phyloP scores from a whole-genome alignment of 2,797 vertebrate genomes.

The Intellagama lesueurii region DNA sequence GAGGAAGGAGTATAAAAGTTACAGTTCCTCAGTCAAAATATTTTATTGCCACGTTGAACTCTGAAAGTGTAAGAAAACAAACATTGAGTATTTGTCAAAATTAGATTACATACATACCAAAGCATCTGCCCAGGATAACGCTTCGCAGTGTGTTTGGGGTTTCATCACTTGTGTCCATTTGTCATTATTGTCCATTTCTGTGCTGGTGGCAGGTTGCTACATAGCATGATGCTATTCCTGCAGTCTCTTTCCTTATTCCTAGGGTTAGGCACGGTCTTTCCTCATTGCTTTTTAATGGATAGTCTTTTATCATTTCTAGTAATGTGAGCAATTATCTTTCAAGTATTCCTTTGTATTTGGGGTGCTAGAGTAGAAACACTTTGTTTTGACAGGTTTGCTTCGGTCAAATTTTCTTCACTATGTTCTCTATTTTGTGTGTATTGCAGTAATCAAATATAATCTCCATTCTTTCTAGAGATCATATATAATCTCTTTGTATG shows the following conservation, averaged over 20 bases:
- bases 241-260: slow-evolving; percentile 75
- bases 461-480: slow-evolving; percentile 32
- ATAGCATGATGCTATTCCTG: slow-evolving; percentile 73
- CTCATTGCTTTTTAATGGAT: slow-evolving; percentile 75
- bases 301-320: slow-evolving; percentile 74
- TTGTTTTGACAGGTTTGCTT: slow-evolving; percentile 41
- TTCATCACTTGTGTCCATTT: slow-evolving; percentile 74
- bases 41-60: slow-evolving; percentile 45
- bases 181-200: slow-evolving; percentile 76
- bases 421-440: background rate
- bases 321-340: slow-evolving; percentile 68
- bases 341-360: slow-evolving; percentile 49
- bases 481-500: background rate
- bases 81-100: slow-evolving; percentile 63
- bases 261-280: slow-evolving; percentile 72
- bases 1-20: slow-evolving; percentile 30
- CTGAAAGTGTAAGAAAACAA: slow-evolving; percentile 53
- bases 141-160: slow-evolving; percentile 68
- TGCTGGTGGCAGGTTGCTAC: slow-evolving; percentile 72
- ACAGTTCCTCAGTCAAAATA: slow-evolving; percentile 60
- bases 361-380: slow-evolving; percentile 48
- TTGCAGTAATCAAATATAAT: slow-evolving; percentile 34
- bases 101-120: slow-evolving; percentile 6
- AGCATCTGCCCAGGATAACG: slow-evolving; percentile 65
- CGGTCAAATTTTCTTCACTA: slow-evolving; percentile 28